Evolutionary conservation across 2,113 vertebrate genomes (phyloP), one percentile per base, ranked within the genome.

Genomic region (Vidua chalybeata): DNA sequence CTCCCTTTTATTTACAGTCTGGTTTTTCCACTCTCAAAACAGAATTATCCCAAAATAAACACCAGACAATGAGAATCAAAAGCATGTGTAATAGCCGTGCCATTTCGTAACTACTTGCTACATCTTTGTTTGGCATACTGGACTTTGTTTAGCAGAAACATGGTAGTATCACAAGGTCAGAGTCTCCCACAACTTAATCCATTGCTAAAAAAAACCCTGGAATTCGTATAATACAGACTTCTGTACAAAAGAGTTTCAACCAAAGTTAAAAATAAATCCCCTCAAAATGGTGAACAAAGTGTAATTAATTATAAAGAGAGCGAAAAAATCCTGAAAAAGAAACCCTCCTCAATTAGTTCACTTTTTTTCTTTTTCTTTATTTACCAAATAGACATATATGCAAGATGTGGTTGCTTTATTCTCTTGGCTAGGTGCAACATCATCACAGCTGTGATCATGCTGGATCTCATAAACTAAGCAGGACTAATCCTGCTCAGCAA

Each of bases 11-110:
- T 77, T 96, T 90, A 86, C 75, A 80, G 64, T 81, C 75, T 96
- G 76, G 0, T 86, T 91, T 87, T 91, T 74, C 93, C 88, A 84
- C 37, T 80, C 71, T 91, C 51, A 74, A 83, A 95, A 78, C 77
- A 96, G 76, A 90, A 89, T 89, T 91, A 74, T 88, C 75, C 85
- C 43, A 84, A 90, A 96, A 95, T 89, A 95, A 96, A 95, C 71
- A 89, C 31, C 46, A 96, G 74, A 88, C 73, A 95, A 85, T 87
- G 54, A 76, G 78, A 96, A 90, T 82, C 85, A 96, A 77, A 92
- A 90, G 63, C 85, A 91, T 81, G 76, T 74, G 89, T 84, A 92
- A 89, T 87, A 94, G 69, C 58, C 75, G 9, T 89, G 55, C 45
- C 75, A 69, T 92, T 93, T 93, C 23, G 2, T 93, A 96, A 95